These are phyloP conservation scores for Procambarus clarkii DNA, from an alignment of 1,140 invertebrate species.

Conservation along the genomic window DNA sequence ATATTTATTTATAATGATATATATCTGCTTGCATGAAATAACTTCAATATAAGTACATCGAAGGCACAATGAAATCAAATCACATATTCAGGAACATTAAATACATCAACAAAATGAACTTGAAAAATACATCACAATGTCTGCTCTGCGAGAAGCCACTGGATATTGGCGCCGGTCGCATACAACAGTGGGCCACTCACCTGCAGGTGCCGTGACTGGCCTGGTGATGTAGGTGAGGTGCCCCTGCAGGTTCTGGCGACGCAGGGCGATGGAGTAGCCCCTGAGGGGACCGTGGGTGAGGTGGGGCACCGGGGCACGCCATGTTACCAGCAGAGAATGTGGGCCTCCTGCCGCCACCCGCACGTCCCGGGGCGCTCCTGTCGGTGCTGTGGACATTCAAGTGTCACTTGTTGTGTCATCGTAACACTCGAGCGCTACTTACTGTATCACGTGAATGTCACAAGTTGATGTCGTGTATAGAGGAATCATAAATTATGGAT, in stretches of 20 bases:
- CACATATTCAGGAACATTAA: no score
- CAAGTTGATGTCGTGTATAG: neutral
- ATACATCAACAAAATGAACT: no score
- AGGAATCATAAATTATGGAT: neutral
- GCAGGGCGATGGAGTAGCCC: slow-evolving; percentile 53
- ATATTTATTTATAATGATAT: no score
- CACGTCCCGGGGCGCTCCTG: slow-evolving; percentile 53
- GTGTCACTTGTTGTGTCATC: no score
- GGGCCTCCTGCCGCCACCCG: slow-evolving; percentile 42
- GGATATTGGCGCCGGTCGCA: no score
- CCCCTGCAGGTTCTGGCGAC: slow-evolving; percentile 53
- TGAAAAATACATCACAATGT: no score
- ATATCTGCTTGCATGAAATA: no score
- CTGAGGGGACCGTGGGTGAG: slow-evolving; percentile 44
- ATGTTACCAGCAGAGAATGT: slow-evolving; percentile 41
- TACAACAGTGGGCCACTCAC: neutral
- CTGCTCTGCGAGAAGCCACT: no score
- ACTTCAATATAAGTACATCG: no score
- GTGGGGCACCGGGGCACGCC: slow-evolving; percentile 27
- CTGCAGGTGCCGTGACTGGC: slow-evolving; percentile 4
- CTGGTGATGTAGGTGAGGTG: slow-evolving; percentile 56
- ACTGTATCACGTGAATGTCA: neutral
- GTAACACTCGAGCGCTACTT: neutral
- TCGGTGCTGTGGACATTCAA: slow-evolving; percentile 12
- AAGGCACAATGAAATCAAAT: no score